Conservation (phyloP, 2,888 invertebrate genomes). For the Unio pictorum region DNA sequence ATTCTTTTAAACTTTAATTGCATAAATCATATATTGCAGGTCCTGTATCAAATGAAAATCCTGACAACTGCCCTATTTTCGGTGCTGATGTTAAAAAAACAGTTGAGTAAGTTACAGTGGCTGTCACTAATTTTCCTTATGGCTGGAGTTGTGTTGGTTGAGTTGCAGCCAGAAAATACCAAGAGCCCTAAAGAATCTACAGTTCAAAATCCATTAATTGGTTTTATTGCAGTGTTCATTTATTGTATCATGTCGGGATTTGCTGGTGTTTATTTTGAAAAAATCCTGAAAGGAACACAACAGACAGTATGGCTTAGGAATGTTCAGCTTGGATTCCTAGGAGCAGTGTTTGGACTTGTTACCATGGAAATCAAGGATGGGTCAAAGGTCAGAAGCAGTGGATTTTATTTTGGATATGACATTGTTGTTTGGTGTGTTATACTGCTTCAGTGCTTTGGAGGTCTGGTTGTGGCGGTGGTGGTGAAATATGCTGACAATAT, state of each 20-base stretch:
- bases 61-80: slow-evolving; percentile 74
- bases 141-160: slow-evolving; percentile 72
- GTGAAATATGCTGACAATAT: slow-evolving; percentile 99
- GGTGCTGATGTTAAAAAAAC: slow-evolving; percentile 70
- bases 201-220: slow-evolving; percentile 57
- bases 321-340: slow-evolving; percentile 93
- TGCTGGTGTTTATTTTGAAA: slow-evolving; percentile 98
- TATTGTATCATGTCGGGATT: slow-evolving; percentile 93
- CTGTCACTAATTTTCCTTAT: slow-evolving; percentile 70
- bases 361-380: slow-evolving; percentile 78
- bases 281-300: slow-evolving; percentile 88
- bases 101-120: slow-evolving; percentile 72
- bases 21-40: slow-evolving; percentile 58
- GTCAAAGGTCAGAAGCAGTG: slow-evolving; percentile 73
- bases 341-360: slow-evolving; percentile 88
- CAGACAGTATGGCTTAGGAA: slow-evolving; percentile 95
- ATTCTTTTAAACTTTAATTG: too few species aligned
- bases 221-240: slow-evolving; percentile 63
- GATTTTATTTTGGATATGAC: slow-evolving; percentile 80
- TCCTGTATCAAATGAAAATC: slow-evolving; percentile 74
- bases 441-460: slow-evolving; percentile 90
- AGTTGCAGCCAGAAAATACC: slow-evolving; percentile 64
- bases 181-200: slow-evolving; percentile 8
- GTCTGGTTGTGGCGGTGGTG: slow-evolving; percentile 96
- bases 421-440: slow-evolving; percentile 83